Conservation (phyloP, 1,140 invertebrate genomes). For the Zaprionus capensis region DNA sequence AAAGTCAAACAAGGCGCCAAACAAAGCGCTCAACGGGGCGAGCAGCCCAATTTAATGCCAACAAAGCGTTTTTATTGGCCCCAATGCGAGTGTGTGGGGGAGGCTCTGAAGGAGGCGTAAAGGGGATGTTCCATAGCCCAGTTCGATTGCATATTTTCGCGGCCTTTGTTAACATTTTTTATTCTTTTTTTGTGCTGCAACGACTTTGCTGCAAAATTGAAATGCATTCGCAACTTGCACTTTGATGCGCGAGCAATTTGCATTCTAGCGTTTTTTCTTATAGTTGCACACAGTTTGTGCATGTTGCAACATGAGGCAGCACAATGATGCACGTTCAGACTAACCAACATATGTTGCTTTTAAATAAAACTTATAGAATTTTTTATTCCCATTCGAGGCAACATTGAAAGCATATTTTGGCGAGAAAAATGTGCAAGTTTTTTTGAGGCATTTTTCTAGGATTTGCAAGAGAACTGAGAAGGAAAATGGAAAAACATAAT, state of each 20-base stretch:
- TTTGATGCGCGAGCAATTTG: constrained; percentile 57
- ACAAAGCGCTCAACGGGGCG: constrained; percentile 27
- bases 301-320: constrained; percentile 6
- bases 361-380: constrained; percentile 5
- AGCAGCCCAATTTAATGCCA: constrained; percentile 64
- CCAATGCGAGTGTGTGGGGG: background rate
- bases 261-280: constrained; percentile 42
- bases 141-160: constrained; percentile 64
- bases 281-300: constrained; percentile 46
- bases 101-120: background rate
- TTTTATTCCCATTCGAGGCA: background rate
- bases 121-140: constrained; percentile 13
- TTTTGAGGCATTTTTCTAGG: background rate
- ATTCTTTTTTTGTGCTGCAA: constrained; percentile 5
- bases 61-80: constrained; percentile 70
- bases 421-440: background rate
- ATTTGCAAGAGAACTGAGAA: background rate
- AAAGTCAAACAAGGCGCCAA: constrained; percentile 53
- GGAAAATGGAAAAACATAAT: background rate
- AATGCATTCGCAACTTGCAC: constrained; percentile 64
- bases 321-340: constrained; percentile 23
- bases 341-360: constrained; percentile 42
- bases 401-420: background rate
- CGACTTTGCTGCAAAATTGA: constrained; percentile 60
- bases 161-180: constrained; percentile 64